Percentiles rank a stretch among this genome's conserved stretches.
These are phyloP conservation scores for Mastomys coucha DNA, from an alignment of 2,113 vertebrate species.

Conservation along the genomic window DNA sequence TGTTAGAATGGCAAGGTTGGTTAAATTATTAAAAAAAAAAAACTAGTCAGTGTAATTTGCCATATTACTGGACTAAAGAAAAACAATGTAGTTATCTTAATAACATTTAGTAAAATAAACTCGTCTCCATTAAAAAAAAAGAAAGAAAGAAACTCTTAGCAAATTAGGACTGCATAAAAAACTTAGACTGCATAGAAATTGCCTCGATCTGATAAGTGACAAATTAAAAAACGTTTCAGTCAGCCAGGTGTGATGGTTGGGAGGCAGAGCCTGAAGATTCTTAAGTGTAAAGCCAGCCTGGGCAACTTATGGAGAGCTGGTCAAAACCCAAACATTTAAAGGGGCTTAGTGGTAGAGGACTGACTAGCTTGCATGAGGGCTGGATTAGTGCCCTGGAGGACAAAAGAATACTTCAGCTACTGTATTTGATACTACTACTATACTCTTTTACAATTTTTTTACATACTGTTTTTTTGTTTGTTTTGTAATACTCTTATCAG, in stretches of 20 bases:
- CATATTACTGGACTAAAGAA: constrained; percentile 3
- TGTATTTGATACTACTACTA: too few relatives aligned
- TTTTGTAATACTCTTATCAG: too few relatives aligned
- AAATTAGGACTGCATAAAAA: neutral
- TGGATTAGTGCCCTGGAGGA: neutral
- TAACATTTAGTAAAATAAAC: neutral
- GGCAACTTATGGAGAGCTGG: neutral
- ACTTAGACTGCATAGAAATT: neutral
- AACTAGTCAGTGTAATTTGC: neutral
- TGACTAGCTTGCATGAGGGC: neutral
- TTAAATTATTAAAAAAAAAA: constrained; percentile 24
- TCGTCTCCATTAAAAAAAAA: neutral
- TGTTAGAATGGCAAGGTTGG: neutral
- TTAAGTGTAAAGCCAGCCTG: neutral
- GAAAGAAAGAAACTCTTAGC: neutral
- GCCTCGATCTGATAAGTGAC: neutral
- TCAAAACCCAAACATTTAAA: neutral
- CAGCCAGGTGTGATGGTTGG: neutral
- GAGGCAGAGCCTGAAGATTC: neutral
- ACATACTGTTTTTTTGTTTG: too few relatives aligned
- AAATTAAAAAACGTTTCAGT: neutral
- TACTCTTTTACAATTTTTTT: too few relatives aligned
- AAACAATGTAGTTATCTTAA: neutral
- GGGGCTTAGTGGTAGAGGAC: neutral
- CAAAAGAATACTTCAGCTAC: neutral